Conservation (phyloP, 2,888 invertebrate species). For the Cantharis lateralis region DNA sequence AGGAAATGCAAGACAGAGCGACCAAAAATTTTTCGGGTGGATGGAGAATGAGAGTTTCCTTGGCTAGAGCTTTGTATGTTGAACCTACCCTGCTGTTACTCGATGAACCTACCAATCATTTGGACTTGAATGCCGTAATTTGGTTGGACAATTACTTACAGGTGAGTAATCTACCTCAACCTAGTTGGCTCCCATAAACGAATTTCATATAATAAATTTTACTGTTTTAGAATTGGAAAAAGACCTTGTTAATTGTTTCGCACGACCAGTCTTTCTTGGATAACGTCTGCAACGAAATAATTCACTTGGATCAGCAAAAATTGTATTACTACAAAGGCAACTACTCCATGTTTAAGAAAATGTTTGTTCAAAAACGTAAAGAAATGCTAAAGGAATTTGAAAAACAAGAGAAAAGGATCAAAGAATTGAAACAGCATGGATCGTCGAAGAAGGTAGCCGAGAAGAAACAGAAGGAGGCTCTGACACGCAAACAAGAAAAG, state of each 20-base stretch:
- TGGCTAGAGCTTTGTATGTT: slow-evolving; percentile 94
- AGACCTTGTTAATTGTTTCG: slow-evolving; percentile 95
- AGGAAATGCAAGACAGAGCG: slow-evolving; percentile 87
- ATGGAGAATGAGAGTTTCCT: slow-evolving; percentile 98
- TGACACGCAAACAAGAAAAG: slow-evolving; percentile 92
- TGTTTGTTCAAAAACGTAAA: slow-evolving; percentile 93
- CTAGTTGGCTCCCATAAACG: no score
- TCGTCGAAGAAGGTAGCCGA: slow-evolving; percentile 95
- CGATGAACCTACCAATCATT: slow-evolving; percentile 99
- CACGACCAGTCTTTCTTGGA: slow-evolving; percentile 99
- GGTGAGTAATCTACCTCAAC: slow-evolving; percentile 1
- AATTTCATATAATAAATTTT: background rate
- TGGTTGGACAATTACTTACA: slow-evolving; percentile 94
- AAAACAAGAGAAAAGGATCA: slow-evolving; percentile 95
- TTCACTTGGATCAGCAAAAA: slow-evolving; percentile 94
- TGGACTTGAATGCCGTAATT: slow-evolving; percentile 99
- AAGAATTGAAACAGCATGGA: slow-evolving; percentile 92
- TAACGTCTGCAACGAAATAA: slow-evolving; percentile 98
- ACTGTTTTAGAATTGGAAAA: slow-evolving; percentile 90
- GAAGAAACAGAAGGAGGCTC: slow-evolving; percentile 88
- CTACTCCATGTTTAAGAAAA: slow-evolving; percentile 98
- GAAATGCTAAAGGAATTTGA: slow-evolving; percentile 97
- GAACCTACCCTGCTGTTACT: slow-evolving; percentile 96
- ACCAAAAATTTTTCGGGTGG: slow-evolving; percentile 92
- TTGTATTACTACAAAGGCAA: slow-evolving; percentile 97